These are phyloP conservation scores for Dicaeum eximium DNA, from an alignment of 2,113 vertebrate genomes.

Conservation along the genomic window DNA sequence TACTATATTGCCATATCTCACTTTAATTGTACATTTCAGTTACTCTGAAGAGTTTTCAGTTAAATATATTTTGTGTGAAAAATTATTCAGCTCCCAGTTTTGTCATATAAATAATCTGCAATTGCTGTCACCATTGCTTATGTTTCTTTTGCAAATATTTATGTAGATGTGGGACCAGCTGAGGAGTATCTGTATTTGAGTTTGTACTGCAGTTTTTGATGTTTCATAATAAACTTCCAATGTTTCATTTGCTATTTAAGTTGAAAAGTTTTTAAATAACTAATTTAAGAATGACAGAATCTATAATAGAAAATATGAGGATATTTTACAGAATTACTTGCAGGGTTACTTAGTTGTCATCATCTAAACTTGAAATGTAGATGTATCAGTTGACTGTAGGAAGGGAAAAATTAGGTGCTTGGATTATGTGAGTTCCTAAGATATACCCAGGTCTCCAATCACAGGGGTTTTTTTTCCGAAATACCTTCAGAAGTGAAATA, in stretches of 20 bases:
- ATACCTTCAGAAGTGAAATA: background rate
- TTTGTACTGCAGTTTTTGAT: background rate
- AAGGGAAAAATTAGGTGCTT: background rate
- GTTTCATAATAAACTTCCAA: background rate
- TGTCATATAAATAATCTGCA: background rate
- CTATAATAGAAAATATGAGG: background rate
- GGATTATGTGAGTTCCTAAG: background rate
- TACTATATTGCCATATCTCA: background rate
- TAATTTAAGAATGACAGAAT: background rate
- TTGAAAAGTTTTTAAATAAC: background rate
- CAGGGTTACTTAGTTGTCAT: background rate
- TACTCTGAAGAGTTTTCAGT: background rate
- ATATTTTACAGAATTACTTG: background rate
- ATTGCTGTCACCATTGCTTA: background rate
- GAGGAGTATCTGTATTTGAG: background rate
- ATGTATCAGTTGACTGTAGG: background rate
- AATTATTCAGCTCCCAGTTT: background rate
- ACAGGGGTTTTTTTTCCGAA: background rate
- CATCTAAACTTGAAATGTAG: background rate
- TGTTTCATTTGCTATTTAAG: background rate
- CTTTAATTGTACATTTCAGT: background rate
- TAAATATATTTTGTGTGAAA: background rate
- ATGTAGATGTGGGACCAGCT: background rate
- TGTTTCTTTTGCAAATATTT: background rate
- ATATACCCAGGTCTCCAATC: background rate